Base-by-base conservation (phyloP, 2,888 invertebrate genomes). In the Heliconius hortense region DNA sequence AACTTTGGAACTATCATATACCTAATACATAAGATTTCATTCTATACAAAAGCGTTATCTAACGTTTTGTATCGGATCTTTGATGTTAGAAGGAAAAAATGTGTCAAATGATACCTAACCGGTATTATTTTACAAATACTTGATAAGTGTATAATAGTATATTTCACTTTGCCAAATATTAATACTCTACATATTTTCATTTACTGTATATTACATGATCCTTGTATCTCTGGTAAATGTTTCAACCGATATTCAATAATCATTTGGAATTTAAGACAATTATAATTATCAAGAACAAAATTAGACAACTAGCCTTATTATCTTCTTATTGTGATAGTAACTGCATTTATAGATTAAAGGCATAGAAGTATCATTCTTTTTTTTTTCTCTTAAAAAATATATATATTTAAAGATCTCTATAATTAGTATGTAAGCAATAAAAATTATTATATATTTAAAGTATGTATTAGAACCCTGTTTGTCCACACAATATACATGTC, bases 311-410 rank as follows among this genome's bases (percentile, higher is more conserved):
- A 43, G 63, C 48, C 63, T 64, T 31, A 59, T 63, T 63, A 56
- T 56, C 53, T 71, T 64, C 53, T 39, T 71, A 71, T 39, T 73
- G 77, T 77, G 76, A 78, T 76, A 76, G 39, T 43, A 76, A 63
- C 59, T 78, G 78, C 78, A 78, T 78, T 78, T 78, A 78, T 78
- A 73, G 68, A 74, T 60, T 75, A 75, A 72, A 71, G 31, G 21
- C 21, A 64, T 28, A 28, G 26, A 53, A 43, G 11, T 66, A 59
- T 26, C 3, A 39, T 26, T 21, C 24, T 66, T 18, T 73, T 59
- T 73, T 66, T 21, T 72, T 72, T 56, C 7, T 26, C 13, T 1
- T 21, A 0, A 24, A 24, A 66, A 66, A 15, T 7, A n/a, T 18
- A n/a, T 21, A 24, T 59, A 59, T 24, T 56, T 8, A n/a, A 56